A percentile compares a stretch with the other conserved stretches of the same genome.
Conservation (phyloP, 2,113 vertebrate genomes). For the Cochlearius cochlearius region DNA sequence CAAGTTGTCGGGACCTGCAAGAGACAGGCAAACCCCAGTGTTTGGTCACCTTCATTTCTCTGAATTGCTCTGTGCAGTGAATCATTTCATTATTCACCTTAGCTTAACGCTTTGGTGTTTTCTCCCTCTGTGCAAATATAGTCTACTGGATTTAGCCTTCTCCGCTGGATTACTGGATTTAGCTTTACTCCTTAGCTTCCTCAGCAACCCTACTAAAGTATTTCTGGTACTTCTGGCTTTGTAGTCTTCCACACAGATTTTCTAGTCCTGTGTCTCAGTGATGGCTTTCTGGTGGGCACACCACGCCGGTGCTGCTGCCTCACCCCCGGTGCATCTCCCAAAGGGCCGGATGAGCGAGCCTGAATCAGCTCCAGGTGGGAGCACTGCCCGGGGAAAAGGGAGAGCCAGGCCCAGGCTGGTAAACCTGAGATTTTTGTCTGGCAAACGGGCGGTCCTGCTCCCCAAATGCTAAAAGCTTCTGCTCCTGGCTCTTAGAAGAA, state of each 20-base stretch:
- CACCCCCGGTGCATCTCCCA: background rate
- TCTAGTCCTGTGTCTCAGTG: background rate
- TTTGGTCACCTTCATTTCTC: background rate
- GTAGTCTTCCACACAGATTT: background rate
- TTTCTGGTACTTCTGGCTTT: background rate
- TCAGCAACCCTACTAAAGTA: background rate
- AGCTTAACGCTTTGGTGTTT: background rate
- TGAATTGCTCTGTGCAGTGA: background rate
- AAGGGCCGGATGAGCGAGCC: background rate
- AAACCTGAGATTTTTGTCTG: background rate
- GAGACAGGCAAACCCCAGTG: background rate
- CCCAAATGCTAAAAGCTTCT: background rate
- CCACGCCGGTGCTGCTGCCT: background rate
- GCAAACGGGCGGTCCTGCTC: rapidly evolving
- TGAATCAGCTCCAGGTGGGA: background rate
- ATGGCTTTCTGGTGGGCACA: background rate
- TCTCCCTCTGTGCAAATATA: background rate
- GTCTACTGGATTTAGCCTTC: background rate
- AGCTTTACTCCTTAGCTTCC: background rate
- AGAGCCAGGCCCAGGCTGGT: background rate
- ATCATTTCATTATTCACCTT: background rate
- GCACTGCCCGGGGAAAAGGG: background rate
- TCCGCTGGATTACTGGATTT: background rate
- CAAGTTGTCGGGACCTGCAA: background rate
- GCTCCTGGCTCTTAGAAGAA: background rate